Evolutionary conservation across 2,888 invertebrate genomes (phyloP), one percentile per base, ranked within the genome.

Genomic region (Andrena flavipes): DNA sequence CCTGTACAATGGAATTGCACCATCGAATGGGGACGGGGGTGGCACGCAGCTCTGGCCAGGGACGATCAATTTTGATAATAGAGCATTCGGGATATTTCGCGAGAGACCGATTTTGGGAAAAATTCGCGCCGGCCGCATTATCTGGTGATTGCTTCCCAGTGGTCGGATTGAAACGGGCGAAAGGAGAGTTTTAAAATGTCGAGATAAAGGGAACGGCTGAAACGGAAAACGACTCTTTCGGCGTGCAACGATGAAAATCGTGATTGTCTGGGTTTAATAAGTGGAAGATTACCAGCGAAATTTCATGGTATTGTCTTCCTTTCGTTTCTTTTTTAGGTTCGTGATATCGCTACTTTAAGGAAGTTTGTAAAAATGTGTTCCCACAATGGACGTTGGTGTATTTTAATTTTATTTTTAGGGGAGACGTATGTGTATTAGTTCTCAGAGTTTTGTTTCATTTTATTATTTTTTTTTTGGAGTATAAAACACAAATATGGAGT

Each of bases 31-130:
- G 13, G 42, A 13, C 42, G 4, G 13, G 42, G 42, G 60, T 59
- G 67, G 26, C 63, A 56, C 33, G 64, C 68, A 65, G 71, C 76
- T 35, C 77, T 30, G 79, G 13, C 59, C 69, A 54, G 62, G 76
- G 63, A 29, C 64, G 83, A 86, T 63, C 73, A 81, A 78, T 83
- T 87, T 81, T 86, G 69, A 84, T 87, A 87, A 84, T 86, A 82
- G 73, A 42, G 48, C 65, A 63, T 48, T 65, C 74, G 49, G 48
- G 60, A 63, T 67, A 69, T 86, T 76, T 68, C 60, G 13, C 59
- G n/a, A 59, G 30, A 26, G 23, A 35, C 23, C 76, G 63, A 79
- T 79, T 74, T 70, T 59, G 29, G n/a, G 23, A 64, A 82, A 68
- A 75, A 75, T 67, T 75, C 62, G 29, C 60, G 13, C 54, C 5